These are phyloP conservation scores for Mythimna lalbum DNA, from an alignment of 2,888 invertebrate genomes.

Conservation along the genomic window DNA sequence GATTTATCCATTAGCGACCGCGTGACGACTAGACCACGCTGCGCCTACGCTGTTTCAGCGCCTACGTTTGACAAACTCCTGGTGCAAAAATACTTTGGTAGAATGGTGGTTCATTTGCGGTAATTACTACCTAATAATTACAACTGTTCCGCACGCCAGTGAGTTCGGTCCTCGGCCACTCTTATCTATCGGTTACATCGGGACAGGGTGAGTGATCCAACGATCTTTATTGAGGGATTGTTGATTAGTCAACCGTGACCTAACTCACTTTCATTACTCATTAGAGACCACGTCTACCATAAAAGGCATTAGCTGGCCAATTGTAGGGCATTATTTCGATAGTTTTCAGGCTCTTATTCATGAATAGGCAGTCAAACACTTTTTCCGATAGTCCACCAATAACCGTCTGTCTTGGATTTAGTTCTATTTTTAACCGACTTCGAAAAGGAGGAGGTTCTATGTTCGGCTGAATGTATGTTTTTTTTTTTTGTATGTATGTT, in stretches of 20 bases:
- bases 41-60: conserved; percentile 11
- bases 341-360: background rate
- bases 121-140: no score
- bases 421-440: no score
- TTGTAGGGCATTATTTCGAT: background rate
- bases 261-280: background rate
- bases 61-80: conserved; percentile 4
- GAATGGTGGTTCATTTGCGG: no score
- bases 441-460: no score
- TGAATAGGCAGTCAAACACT: background rate
- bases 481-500: no score
- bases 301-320: background rate
- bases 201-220: no score
- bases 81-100: no score
- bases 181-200: background rate
- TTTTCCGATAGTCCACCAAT: background rate
- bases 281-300: background rate
- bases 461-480: no score
- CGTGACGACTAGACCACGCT: background rate
- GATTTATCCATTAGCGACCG: background rate
- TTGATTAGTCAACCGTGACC: background rate
- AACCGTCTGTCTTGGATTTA: background rate
- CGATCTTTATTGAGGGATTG: no score
- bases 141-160: background rate
- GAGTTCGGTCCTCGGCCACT: background rate